These are phyloP conservation scores for Drosophila mojavensis DNA, from an alignment of 1,140 invertebrate genomes.

Conservation along the genomic window DNA sequence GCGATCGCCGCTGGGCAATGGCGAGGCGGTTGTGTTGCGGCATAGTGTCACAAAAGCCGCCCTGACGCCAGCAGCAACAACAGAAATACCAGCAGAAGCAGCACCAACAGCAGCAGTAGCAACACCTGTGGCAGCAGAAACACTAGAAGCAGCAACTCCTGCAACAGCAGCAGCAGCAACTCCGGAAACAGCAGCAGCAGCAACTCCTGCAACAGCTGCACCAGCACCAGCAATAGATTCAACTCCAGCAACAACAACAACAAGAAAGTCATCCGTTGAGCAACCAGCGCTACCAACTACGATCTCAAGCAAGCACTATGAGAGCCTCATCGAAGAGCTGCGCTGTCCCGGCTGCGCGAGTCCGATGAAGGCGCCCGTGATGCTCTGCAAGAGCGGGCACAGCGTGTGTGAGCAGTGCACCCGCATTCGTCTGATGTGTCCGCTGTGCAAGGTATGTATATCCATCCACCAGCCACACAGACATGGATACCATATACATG, in stretches of 20 bases:
- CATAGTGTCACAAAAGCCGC: slow-evolving; percentile 39
- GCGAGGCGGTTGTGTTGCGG: slow-evolving; percentile 12
- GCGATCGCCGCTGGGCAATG: slow-evolving; percentile 34
- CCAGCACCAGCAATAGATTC: neutral
- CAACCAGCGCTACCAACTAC: slow-evolving; percentile 4
- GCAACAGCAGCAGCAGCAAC: neutral
- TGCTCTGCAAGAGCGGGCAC: slow-evolving; percentile 78
- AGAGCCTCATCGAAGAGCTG: slow-evolving; percentile 78
- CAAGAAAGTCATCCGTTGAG: slow-evolving; percentile 5
- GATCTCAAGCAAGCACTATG: slow-evolving; percentile 70
- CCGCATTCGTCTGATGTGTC: slow-evolving; percentile 74
- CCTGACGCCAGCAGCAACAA: neutral
- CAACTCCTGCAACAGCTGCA: neutral
- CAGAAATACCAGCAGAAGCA: neutral
- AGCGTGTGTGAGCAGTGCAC: slow-evolving; percentile 81
- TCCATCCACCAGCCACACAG: too few relatives aligned
- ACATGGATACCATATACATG: too few relatives aligned
- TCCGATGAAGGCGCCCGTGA: slow-evolving; percentile 76
- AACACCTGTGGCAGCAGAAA: neutral
- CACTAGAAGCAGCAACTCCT: neutral
- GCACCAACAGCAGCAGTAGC: neutral
- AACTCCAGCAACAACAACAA: neutral
- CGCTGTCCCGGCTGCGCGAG: slow-evolving; percentile 80
- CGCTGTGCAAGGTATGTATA: slow-evolving; percentile 73
- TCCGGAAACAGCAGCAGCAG: neutral